Evolutionary conservation across 2,797 vertebrate genomes (phyloP), one percentile per base, ranked within the genome.

Genomic region (Odontamblyopus lacepedii): DNA sequence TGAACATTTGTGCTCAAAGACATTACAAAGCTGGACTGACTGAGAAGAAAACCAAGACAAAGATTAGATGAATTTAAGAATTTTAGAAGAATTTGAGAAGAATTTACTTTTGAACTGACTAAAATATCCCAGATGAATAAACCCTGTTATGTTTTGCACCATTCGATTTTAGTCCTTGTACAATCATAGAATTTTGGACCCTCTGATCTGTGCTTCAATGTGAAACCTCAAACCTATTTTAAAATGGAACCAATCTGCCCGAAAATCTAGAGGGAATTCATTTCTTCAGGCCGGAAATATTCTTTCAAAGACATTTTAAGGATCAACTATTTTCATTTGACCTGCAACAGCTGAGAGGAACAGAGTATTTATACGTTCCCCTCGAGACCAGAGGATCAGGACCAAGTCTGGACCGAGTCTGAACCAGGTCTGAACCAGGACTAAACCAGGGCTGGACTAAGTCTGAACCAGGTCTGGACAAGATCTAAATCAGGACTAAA

Each of bases 351-450:
- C 32, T 13, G 38, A 15, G 11, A 64, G 13, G 30, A 23, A 8
- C 3, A 48, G 15, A 75, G 68, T 84, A 67, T 79, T 79, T 76
- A 30, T 48, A 61, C 61, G 74, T 53, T 30, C 15, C 9, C 4
- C 27, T 0, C 12, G 64, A 16, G 55, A 67, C 23, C 9, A 67
- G n/a, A 63, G 51, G 59, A 57, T 60, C 60, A 72, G 68, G 8
- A 35, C 69, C 48, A 0, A 0, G 53, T 64, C 18, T 32, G 2
- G 9, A 32, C 19, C 48, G 30, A 16, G 67, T 64, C 56, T 30
- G 55, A 48, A 8, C 64, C 65, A 29, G 51, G 44, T 4, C 13
- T 48, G 1, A 4, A 48, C 13, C 12, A 48, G 3, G 4, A 15
- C 44, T 48, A 0, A 15, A 15, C 12, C 13, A 15, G 13, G 44